Conservation (phyloP, 2,888 invertebrate genomes). For the Gymnocheta viridis region DNA sequence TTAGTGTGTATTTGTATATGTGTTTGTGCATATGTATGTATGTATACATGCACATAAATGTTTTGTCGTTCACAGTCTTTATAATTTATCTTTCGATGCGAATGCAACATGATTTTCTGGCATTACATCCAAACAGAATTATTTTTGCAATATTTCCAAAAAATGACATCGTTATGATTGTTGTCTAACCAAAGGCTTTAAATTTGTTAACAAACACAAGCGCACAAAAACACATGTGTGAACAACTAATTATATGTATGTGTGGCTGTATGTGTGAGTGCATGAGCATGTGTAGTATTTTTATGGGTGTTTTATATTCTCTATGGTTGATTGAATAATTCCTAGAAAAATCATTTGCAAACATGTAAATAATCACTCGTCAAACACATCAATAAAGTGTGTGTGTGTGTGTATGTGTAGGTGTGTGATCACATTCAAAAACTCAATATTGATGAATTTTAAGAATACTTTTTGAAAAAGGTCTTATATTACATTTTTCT, state of each 20-base stretch:
- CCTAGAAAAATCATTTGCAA: slow-evolving; percentile 12
- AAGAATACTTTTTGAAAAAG: background rate
- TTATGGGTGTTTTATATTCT: background rate
- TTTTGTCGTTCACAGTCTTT: background rate
- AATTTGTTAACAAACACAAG: background rate
- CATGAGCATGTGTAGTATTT: too few relatives aligned
- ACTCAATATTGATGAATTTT: background rate
- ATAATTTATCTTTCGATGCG: background rate
- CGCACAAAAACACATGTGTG: background rate
- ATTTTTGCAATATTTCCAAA: background rate
- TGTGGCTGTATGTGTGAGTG: background rate
- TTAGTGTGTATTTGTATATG: too few relatives aligned
- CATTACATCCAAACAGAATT: background rate
- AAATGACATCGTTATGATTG: background rate
- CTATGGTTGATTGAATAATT: slow-evolving; percentile 22
- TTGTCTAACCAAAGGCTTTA: background rate
- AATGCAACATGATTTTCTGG: background rate
- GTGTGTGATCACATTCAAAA: background rate
- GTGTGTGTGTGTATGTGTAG: background rate
- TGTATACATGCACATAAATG: background rate
- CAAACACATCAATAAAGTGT: background rate
- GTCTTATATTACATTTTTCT: background rate
- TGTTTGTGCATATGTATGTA: too few relatives aligned
- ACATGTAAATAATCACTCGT: background rate
- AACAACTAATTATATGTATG: background rate